A percentile compares a stretch with the other conserved stretches of the same genome.
Evolutionary conservation across 1,140 invertebrate genomes (phyloP).

Genomic region (Drosophila ambigua): DNA sequence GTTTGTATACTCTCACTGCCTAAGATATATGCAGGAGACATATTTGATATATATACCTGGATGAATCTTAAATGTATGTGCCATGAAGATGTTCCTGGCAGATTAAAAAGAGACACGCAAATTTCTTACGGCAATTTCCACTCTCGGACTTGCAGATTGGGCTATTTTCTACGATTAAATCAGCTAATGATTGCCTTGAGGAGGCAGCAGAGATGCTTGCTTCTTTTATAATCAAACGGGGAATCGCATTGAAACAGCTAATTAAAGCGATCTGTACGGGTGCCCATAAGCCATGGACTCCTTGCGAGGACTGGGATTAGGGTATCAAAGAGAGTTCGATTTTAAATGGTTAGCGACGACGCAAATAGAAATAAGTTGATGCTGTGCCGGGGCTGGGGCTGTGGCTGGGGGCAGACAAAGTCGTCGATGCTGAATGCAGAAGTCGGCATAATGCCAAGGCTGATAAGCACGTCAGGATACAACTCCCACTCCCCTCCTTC

Average conservation of each 20-base stretch:
- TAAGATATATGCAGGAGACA: not conserved
- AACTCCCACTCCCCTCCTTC: conserved; percentile 12
- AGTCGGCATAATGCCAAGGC: conserved; percentile 57
- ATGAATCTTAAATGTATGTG: too few species aligned
- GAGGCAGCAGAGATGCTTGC: too few species aligned
- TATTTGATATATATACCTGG: not conserved
- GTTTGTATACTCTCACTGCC: conserved; percentile 7
- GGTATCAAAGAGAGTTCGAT: conserved; percentile 36
- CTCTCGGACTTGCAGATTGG: too few species aligned
- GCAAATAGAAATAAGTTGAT: conserved; percentile 57
- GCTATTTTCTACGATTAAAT: too few species aligned
- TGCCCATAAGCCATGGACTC: too few species aligned
- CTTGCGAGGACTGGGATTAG: conserved; percentile 1
- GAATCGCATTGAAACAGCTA: too few species aligned
- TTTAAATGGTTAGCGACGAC: conserved; percentile 53
- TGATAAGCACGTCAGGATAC: conserved; percentile 72
- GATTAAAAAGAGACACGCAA: too few species aligned
- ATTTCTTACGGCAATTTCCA: too few species aligned
- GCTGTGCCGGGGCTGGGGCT: conserved; percentile 4
- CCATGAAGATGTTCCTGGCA: too few species aligned
- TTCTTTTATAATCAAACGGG: too few species aligned
- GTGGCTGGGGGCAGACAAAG: conserved; percentile 25
- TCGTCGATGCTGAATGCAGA: conserved; percentile 44
- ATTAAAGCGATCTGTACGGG: too few species aligned
- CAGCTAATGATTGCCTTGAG: too few species aligned